phyloP scores from a whole-genome alignment of 2,888 invertebrate genomes.

The Eupelmus urozonus region DNA sequence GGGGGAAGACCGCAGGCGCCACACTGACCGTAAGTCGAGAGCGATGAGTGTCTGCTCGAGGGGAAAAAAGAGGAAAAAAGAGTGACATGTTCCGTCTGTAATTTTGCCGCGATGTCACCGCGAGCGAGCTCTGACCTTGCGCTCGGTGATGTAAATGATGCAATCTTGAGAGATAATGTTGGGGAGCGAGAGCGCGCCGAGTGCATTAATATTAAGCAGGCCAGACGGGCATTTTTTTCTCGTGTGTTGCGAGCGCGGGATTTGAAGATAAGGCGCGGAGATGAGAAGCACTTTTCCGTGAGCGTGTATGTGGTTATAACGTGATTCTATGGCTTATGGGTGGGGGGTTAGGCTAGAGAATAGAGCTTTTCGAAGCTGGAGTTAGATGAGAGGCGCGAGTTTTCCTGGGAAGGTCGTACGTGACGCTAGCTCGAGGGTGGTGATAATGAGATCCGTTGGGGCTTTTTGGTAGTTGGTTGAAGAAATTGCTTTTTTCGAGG shows the following conservation, averaged over 20 bases:
- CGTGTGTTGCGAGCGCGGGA: neutral
- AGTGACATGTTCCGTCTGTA: constrained; percentile 19
- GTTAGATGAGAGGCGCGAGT: too few species aligned
- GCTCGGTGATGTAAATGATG: neutral
- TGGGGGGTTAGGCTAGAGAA: too few species aligned
- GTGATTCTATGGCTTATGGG: too few species aligned
- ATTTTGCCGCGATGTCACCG: neutral
- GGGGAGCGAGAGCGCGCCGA: neutral
- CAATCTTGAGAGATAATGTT: constrained; percentile 16
- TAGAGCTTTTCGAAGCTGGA: too few species aligned
- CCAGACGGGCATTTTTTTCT: neutral
- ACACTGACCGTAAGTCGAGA: neutral
- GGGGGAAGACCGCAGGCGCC: constrained; percentile 16
- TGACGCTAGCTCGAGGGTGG: too few species aligned
- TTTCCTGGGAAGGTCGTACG: too few species aligned
- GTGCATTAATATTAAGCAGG: neutral
- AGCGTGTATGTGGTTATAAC: too few species aligned
- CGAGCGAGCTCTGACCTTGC: constrained; percentile 27
- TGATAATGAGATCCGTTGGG: too few species aligned
- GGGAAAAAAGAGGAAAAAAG: neutral
- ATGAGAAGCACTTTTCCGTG: constrained; percentile 13
- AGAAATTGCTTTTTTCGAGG: too few species aligned
- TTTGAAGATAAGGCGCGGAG: constrained; percentile 3
- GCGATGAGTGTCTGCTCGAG: neutral
- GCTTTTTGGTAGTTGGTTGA: too few species aligned